phyloP scores from a whole-genome alignment of 2,888 invertebrate species.

The Brachylomia viminalis region DNA sequence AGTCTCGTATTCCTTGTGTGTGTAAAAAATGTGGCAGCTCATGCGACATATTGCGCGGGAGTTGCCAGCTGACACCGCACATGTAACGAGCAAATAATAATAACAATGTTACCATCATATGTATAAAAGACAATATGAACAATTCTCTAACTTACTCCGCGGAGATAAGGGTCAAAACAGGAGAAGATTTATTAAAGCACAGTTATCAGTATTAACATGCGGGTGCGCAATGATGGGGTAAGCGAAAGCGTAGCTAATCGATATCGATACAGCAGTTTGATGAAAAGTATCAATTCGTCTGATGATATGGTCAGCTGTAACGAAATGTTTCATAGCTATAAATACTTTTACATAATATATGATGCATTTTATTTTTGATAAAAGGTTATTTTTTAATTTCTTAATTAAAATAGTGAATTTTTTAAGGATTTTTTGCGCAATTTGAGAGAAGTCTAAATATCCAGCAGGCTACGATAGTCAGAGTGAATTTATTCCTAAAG shows the following conservation, averaged over 20 bases:
- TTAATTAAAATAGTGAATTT: background rate
- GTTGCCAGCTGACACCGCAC: conserved; percentile 79
- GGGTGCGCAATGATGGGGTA: conserved; percentile 76
- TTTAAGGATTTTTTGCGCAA: background rate
- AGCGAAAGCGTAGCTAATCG: conserved; percentile 60
- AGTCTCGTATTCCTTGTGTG: conserved; percentile 41
- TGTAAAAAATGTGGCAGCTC: conserved; percentile 54
- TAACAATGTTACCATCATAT: conserved; percentile 67
- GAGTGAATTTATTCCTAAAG: background rate
- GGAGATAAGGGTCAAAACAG: conserved; percentile 67
- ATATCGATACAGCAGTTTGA: conserved; percentile 67
- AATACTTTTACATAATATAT: background rate
- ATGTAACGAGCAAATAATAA: conserved; percentile 76
- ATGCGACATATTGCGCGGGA: conserved; percentile 70
- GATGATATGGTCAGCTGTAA: background rate
- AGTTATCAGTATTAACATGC: conserved; percentile 80
- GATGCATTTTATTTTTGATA: background rate
- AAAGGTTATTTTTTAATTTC: background rate
- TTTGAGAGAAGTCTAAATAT: background rate
- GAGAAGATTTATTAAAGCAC: conserved; percentile 68
- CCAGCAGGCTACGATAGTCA: too few relatives aligned
- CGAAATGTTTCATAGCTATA: background rate
- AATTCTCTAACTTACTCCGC: conserved; percentile 68
- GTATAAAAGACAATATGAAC: conserved; percentile 25
- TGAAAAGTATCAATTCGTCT: background rate